A percentile compares a stretch with the other conserved stretches of the same genome.
phyloP scores from a whole-genome alignment of 2,797 vertebrate species.

The Hapalemur alaotrensis region DNA sequence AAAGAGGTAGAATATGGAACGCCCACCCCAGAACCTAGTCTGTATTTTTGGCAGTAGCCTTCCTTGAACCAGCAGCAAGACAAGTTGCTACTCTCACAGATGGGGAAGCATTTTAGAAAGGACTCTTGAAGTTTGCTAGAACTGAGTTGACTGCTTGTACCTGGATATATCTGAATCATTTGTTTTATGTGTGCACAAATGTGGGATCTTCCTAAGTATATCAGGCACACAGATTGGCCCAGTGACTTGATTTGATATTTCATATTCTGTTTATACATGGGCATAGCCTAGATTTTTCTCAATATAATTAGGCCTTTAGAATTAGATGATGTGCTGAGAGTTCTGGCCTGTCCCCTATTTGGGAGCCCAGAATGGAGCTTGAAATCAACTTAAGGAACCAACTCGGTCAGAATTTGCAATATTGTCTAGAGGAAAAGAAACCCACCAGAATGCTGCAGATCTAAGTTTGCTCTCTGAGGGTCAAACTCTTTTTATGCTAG shows the following conservation, averaged over 20 bases:
- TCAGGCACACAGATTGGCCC: not conserved
- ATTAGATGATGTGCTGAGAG: not conserved
- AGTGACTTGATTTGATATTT: not conserved
- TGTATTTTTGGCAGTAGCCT: not conserved
- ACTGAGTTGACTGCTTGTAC: not conserved
- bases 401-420: not conserved
- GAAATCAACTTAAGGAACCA: not conserved
- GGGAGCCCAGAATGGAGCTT: not conserved
- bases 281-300: not conserved
- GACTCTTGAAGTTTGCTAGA: not conserved
- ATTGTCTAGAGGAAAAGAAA: not conserved
- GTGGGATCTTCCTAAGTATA: not conserved
- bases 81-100: not conserved
- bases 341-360: not conserved
- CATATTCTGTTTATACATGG: not conserved
- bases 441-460: not conserved
- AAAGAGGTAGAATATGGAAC: not conserved
- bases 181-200: not conserved
- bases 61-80: not conserved
- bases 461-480: not conserved
- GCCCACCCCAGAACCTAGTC: not conserved
- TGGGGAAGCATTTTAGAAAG: not conserved
- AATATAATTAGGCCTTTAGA: not conserved
- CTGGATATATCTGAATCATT: not conserved
- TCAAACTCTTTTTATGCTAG: not conserved